A percentile compares a stretch with the other conserved stretches of the same genome.
These are phyloP conservation scores for Hemichromis elongatus DNA, from an alignment of 2,113 vertebrate species.

Conservation along the genomic window DNA sequence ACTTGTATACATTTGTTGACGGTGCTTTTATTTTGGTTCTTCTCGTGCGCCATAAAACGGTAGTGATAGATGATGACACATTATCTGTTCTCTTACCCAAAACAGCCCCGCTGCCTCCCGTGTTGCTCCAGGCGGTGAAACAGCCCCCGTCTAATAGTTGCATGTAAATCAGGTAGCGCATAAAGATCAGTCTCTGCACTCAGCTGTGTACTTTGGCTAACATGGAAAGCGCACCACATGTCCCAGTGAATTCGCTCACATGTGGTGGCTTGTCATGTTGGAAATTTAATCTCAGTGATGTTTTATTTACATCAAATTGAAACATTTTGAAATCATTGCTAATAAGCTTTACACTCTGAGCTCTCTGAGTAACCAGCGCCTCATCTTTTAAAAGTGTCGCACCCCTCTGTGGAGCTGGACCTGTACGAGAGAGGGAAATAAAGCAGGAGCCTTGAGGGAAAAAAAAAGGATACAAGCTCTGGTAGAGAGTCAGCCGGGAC, in stretches of 20 bases:
- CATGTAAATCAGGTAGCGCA: constrained; percentile 64
- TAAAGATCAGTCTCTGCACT: constrained; percentile 66
- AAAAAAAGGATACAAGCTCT: constrained; percentile 98
- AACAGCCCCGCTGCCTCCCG: constrained; percentile 38
- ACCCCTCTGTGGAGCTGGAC: background rate
- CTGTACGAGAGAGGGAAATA: background rate
- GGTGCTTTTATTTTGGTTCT: constrained; percentile 37
- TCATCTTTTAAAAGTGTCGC: background rate
- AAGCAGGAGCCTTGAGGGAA: background rate
- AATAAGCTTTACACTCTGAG: background rate
- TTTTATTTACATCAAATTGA: constrained; percentile 4
- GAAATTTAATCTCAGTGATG: background rate
- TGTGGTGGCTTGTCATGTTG: background rate
- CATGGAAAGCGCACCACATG: constrained; percentile 49
- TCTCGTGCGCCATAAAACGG: constrained; percentile 36
- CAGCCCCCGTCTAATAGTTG: constrained; percentile 50
- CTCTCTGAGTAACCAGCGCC: background rate
- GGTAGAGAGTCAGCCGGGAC: constrained; percentile 93
- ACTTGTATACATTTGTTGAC: constrained; percentile 40
- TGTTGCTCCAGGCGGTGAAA: constrained; percentile 59
- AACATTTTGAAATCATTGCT: background rate
- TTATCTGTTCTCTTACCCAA: constrained; percentile 40
- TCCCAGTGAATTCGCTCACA: constrained; percentile 49
- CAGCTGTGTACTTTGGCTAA: constrained; percentile 58
- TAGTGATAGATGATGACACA: constrained; percentile 58